A percentile compares a stretch with the other conserved stretches of the same genome.
phyloP scores from a whole-genome alignment of 2,797 vertebrate species.

The Gastrophryne carolinensis region DNA sequence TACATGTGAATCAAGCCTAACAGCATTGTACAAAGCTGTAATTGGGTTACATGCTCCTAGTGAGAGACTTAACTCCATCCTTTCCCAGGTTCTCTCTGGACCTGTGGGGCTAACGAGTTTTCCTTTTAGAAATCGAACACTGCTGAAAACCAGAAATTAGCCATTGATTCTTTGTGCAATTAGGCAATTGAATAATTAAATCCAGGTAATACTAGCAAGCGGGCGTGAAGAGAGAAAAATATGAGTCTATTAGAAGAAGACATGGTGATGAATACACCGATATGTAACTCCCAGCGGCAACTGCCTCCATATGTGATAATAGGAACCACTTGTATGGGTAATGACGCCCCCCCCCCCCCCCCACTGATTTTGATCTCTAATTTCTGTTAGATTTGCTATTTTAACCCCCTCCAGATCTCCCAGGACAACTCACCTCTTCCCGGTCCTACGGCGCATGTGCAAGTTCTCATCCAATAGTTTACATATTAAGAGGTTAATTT shows the following conservation, averaged over 20 bases:
- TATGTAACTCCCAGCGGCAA: constrained; percentile 22
- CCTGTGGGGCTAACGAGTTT: background rate
- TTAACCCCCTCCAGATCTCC: too few relatives aligned
- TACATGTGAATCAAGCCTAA: constrained; percentile 20
- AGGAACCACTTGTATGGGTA: background rate
- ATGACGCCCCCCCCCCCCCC: background rate
- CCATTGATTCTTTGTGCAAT: constrained; percentile 41
- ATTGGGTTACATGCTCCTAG: constrained; percentile 31
- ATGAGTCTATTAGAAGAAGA: constrained; percentile 18
- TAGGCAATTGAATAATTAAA: constrained; percentile 40
- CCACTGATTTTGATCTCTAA: too few relatives aligned
- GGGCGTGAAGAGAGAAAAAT: background rate
- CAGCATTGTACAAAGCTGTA: constrained; percentile 4
- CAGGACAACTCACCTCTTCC: too few relatives aligned
- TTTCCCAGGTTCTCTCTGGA: background rate
- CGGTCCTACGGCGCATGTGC: too few relatives aligned
- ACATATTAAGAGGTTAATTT: too few relatives aligned
- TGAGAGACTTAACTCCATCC: constrained; percentile 5
- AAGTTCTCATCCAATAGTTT: too few relatives aligned
- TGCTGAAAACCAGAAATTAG: background rate
- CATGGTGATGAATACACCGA: constrained; percentile 29
- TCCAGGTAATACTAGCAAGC: background rate
- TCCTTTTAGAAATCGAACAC: background rate
- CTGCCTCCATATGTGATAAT: constrained; percentile 28
- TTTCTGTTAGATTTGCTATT: too few relatives aligned